These are phyloP conservation scores for Lasiommata megera DNA, from an alignment of 2,888 invertebrate genomes.

Conservation along the genomic window DNA sequence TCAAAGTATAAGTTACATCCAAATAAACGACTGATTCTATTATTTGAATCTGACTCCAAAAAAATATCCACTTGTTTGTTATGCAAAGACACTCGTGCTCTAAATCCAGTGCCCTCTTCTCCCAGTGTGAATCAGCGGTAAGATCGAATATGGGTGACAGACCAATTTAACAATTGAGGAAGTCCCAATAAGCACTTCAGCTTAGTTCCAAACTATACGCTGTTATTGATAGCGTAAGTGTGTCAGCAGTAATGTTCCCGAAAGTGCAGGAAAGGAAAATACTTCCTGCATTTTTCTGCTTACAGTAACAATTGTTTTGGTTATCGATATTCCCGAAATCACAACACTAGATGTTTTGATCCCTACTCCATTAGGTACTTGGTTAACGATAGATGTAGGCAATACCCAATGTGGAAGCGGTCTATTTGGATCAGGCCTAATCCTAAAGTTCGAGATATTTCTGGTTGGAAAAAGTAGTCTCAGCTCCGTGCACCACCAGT, in stretches of 20 bases:
- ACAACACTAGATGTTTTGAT: too few relatives aligned
- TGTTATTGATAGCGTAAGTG: slow-evolving; percentile 29
- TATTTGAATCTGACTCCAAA: neutral
- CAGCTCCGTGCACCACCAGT: too few relatives aligned
- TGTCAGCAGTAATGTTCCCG: slow-evolving; percentile 23
- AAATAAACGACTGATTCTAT: neutral
- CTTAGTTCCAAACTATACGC: slow-evolving; percentile 49
- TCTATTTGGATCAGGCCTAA: too few relatives aligned
- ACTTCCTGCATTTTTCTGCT: neutral
- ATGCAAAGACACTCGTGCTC: slow-evolving; percentile 35
- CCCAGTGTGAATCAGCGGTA: slow-evolving; percentile 50
- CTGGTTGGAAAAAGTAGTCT: too few relatives aligned
- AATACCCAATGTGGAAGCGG: too few relatives aligned
- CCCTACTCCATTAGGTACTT: too few relatives aligned
- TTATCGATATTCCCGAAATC: too few relatives aligned
- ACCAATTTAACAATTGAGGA: slow-evolving; percentile 72
- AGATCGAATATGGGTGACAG: slow-evolving; percentile 62
- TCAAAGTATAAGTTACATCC: neutral
- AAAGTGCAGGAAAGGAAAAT: slow-evolving; percentile 9
- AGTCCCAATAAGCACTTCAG: slow-evolving; percentile 61
- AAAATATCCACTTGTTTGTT: slow-evolving; percentile 12
- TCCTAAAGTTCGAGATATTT: too few relatives aligned
- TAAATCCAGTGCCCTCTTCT: slow-evolving; percentile 44
- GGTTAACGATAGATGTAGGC: too few relatives aligned
- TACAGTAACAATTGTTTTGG: too few relatives aligned